Evolutionary conservation across 2,113 vertebrate genomes (phyloP), one percentile per base, ranked within the genome.

Genomic region (Tupaia tana): DNA sequence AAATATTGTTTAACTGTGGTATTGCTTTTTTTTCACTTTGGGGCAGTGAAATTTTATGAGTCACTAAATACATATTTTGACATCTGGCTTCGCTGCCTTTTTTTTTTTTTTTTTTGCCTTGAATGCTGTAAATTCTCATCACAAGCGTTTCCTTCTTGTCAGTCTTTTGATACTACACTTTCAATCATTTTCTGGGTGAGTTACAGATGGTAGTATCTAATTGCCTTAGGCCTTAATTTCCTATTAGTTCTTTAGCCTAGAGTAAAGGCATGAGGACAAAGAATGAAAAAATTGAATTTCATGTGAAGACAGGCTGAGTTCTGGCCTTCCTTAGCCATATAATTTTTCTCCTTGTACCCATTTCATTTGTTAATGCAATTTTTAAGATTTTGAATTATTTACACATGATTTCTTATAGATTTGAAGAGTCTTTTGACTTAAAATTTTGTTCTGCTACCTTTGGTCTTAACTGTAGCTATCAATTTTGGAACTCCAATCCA

Each of bases 41-140:
- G 80, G 93, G n/a, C 96, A 95, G 93, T 98, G 93, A 92, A 98
- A 75, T 97, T 98, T 93, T 93, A 94, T 97, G 95, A 97, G 97
- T 98, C 87, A 95, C 97, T 98, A 97, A 97, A 97, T 97, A 95
- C 90, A 96, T 97, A 96, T 90, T 96, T 98, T 98, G 97, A 93
- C 94, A 98, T 98, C 98, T 98, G 94, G 63, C 66, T 97, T 98
- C 92, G 87, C 97, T 73, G 43, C 93, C 94, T 97, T 94, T 96
- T 98, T 97, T 92, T 58, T 64, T 29, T 64, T 52, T 85, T 70
- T 52, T 86, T 91, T 84, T 64, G 43, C 43, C 61, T 63, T 89
- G 80, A 97, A 81, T 96, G 75, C 96, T 96, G 94, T 94, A 98
- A 97, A 10, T 96, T 94, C 69, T 96, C 93, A 95, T 96, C 95